Evolutionary conservation across 2,888 invertebrate species (phyloP), one percentile per base, ranked within the genome.

Genomic region (Alcis repandata): DNA sequence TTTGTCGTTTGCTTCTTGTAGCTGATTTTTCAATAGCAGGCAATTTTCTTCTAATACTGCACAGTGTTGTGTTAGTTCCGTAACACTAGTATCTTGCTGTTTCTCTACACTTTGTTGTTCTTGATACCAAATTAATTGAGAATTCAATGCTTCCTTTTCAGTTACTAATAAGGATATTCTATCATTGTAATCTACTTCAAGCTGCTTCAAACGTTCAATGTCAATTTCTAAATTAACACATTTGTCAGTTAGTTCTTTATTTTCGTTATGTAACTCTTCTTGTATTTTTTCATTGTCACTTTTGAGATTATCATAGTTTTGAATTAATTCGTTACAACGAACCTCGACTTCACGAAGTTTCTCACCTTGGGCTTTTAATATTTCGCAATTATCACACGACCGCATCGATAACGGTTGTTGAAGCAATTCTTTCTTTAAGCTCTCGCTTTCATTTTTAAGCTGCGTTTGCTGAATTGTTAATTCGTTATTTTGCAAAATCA

Each of bases 1-100:
- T 76, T 90, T 91, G 15, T 84, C 79, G 75, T 90, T 88, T 0
- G 92, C 81, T 48, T 92, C 89, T 54, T 92, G 87, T 41, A 92
- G 70, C 52, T 76, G 78, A 54, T 72, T 63, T 64, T 85, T 65
- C 22, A 66, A 41, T 22, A 46, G 60, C 17, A 45, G 40, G 72
- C 79, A 86, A 67, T 88, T 78, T 65, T 89, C 79, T 70, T 91
- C 87, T 62, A 90, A 69, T 2, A 74, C 41, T 56, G 67, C 73
- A 56, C 58, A 82, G 73, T 84, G 82, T 75, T 89, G 82, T 53
- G 73, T 70, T 63, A 87, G 66, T 8, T 75, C 72, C 13, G 77
- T 59, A 63, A 68, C 51, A 59, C 82, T 76, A 10, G 56, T 57
- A 58, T 72, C 73, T 38, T 77, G 63, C n/a, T 59, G 40, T 53